Conservation (phyloP, 2,113 vertebrate species). For the Rousettus leschenaultii region DNA sequence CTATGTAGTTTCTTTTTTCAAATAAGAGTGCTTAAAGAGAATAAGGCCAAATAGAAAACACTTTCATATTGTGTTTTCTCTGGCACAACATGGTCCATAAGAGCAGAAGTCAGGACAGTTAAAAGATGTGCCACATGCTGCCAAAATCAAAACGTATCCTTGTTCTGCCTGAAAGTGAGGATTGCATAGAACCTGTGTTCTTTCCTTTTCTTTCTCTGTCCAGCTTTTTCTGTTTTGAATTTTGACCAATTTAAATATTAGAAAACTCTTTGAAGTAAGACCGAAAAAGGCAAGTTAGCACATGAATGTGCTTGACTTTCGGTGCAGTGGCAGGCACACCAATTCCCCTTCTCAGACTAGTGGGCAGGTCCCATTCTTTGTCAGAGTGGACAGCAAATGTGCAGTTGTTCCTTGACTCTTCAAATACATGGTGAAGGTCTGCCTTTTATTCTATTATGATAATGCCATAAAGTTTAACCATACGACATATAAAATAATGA, state of each 20-base stretch:
- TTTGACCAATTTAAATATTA: background rate
- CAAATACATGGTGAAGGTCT: background rate
- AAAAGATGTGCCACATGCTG: background rate
- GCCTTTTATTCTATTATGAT: background rate
- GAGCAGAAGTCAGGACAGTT: background rate
- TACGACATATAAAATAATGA: background rate
- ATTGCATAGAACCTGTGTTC: background rate
- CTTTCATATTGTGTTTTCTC: background rate
- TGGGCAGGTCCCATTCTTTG: background rate
- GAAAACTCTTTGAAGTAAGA: background rate
- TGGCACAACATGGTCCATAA: background rate
- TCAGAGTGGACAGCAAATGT: background rate
- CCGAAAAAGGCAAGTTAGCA: background rate
- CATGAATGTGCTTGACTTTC: background rate
- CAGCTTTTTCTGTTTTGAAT: background rate
- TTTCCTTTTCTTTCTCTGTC: background rate
- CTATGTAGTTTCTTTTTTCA: background rate
- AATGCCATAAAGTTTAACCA: background rate
- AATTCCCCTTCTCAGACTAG: background rate
- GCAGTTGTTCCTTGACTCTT: background rate
- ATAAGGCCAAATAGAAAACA: background rate
- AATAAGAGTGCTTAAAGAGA: background rate
- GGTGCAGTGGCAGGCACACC: rapidly evolving
- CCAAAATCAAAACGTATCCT: background rate
- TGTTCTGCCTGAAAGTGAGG: background rate